Base-by-base conservation (phyloP, 2,797 vertebrate species). In the Darevskia mixta region DNA sequence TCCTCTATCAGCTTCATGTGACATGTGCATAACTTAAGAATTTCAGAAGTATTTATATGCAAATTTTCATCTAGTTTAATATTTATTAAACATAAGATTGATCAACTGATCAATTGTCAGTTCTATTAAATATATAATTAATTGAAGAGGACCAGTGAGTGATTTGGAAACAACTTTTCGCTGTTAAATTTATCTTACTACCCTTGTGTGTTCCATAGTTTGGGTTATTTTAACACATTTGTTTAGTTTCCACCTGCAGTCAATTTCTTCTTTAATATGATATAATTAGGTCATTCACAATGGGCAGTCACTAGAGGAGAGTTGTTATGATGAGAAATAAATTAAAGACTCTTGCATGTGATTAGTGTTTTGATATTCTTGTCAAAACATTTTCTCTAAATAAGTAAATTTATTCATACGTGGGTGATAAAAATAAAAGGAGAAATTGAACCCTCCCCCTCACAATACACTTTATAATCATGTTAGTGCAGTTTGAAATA, bases 401-500 rank as follows among this genome's bases (percentile, higher is more conserved):
- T 67, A 69, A 61, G 17, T 43, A 78, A 77, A 79, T 71, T 8
- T 27, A 61, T 58, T 87, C n/a, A 6, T 82, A 5, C 4, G n/a
- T 81, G 29, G 32, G 23, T 81, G 4, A 35, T 77, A 43, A 43
- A n/a, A 75, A 69, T 83, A 32, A 20, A 55, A 27, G 67, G 5
- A 61, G 29, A 78, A 41, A 15, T 69, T 58, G 41, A 49, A 25
- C 43, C 6, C 2, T 80, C 80, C 85, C 0, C 64, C 78, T 83
- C 29, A n/a, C 3, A 85, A 77, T 9, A 58, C 17, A 38, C 32
- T 86, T 86, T 18, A 83, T 0, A 87, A 29, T 15, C 58, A 32
- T 86, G 81, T 32, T 29, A 86, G 43, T 79, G 20, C 4, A 87
- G 4, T 61, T 90, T 35, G 75, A 81, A 82, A 64, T 83, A 35